Conservation (phyloP, 2,113 vertebrate genomes). For the Sigmodon hispidus region DNA sequence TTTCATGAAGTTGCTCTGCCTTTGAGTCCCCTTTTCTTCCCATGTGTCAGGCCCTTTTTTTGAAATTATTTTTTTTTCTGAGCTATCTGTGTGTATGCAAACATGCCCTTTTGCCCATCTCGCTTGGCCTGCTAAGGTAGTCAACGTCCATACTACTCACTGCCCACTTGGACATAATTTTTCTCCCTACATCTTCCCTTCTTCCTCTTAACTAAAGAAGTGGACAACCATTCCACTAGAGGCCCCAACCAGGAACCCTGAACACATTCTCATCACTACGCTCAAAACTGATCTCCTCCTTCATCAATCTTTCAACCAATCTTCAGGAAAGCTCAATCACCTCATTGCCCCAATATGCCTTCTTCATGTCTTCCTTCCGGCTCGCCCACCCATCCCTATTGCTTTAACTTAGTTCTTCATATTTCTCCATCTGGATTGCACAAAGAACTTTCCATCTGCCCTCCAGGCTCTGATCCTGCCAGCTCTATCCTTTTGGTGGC, state of each 20-base stretch:
- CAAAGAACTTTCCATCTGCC: conserved; percentile 12
- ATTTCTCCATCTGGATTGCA: neutral
- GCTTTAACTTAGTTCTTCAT: conserved; percentile 39
- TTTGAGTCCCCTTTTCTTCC: neutral
- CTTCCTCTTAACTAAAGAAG: neutral
- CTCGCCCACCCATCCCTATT: neutral
- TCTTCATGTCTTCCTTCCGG: neutral
- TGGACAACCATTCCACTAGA: neutral
- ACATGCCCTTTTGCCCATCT: neutral
- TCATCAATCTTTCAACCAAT: neutral
- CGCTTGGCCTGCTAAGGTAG: neutral
- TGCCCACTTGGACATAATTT: neutral
- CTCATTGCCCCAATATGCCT: neutral
- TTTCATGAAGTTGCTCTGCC: neutral
- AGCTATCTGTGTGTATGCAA: neutral
- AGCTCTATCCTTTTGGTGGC: neutral
- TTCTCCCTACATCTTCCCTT: neutral
- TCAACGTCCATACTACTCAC: neutral
- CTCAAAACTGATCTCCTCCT: neutral
- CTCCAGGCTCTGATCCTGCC: neutral
- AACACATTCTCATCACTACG: neutral
- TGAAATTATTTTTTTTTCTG: neutral
- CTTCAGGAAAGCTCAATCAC: conserved; percentile 32
- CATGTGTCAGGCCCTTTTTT: neutral
- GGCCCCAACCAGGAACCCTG: neutral